A percentile compares a stretch with the other conserved stretches of the same genome.
These are phyloP conservation scores for Pampus argenteus DNA, from an alignment of 2,797 vertebrate genomes.

Conservation along the genomic window DNA sequence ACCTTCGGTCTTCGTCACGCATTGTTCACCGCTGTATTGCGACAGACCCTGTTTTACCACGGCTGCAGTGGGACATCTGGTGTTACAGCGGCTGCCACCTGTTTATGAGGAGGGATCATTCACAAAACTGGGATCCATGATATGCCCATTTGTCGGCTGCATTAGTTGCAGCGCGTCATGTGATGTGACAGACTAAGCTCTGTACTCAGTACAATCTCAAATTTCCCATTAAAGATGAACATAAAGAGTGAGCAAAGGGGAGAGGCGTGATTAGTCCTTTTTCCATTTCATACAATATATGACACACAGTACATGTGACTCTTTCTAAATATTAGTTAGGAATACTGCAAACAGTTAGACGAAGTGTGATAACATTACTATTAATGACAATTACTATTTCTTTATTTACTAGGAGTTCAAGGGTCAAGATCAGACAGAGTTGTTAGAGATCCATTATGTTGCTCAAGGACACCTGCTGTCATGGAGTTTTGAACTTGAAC, in stretches of 20 bases:
- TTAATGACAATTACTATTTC: background rate
- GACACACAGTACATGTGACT: background rate
- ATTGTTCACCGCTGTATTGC: conserved; percentile 78
- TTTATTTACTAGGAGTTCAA: background rate
- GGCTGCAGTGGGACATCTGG: conserved; percentile 83
- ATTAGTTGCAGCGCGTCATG: conserved; percentile 86
- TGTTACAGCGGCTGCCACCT: conserved; percentile 82
- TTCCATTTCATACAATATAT: conserved; percentile 49
- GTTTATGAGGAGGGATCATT: conserved; percentile 77
- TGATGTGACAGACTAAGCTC: conserved; percentile 85
- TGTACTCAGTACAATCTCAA: conserved; percentile 81
- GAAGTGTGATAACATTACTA: background rate
- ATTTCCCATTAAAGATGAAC: conserved; percentile 86
- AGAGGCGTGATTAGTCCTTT: conserved; percentile 42
- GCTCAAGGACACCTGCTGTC: conserved; percentile 43
- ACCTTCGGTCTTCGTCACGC: conserved; percentile 78
- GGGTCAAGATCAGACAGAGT: conserved; percentile 9
- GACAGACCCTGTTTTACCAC: conserved; percentile 73
- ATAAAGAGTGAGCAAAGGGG: conserved; percentile 56
- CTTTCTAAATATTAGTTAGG: conserved; percentile 8
- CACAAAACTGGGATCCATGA: conserved; percentile 78
- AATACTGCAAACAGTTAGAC: conserved; percentile 7
- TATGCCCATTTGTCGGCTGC: conserved; percentile 83
- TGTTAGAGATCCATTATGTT: background rate
- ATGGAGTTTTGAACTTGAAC: conserved; percentile 10